Conservation (phyloP, 2,797 vertebrate genomes). For the Alauda arvensis region DNA sequence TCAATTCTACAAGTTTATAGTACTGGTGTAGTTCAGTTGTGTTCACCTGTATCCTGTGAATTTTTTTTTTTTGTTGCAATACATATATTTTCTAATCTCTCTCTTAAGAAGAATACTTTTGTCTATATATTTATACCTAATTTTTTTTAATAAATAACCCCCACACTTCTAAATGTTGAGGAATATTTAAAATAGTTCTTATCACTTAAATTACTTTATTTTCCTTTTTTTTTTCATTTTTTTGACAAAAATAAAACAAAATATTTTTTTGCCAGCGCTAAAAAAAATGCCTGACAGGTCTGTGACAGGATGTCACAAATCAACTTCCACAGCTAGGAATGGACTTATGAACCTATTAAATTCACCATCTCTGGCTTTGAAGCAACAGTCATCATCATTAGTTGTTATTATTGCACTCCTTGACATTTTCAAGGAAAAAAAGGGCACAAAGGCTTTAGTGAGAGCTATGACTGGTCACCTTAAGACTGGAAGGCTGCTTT, state of each 20-base stretch:
- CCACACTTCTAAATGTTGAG: rapidly evolving
- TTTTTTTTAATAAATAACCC: background rate
- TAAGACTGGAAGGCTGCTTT: background rate
- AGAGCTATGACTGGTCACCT: background rate
- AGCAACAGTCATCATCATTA: constrained; percentile 33
- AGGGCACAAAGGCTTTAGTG: background rate
- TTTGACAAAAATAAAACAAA: background rate
- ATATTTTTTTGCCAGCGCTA: background rate
- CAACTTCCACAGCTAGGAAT: background rate
- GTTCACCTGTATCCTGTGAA: background rate
- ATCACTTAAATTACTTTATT: background rate
- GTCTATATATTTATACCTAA: rapidly evolving
- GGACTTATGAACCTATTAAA: constrained; percentile 38
- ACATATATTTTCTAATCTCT: background rate
- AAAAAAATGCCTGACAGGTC: background rate
- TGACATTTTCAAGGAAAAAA: constrained; percentile 11
- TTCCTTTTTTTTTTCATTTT: background rate
- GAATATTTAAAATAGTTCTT: background rate
- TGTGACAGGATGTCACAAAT: constrained; percentile 27
- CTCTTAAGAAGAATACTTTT: background rate
- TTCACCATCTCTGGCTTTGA: constrained; percentile 10
- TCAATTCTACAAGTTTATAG: background rate
- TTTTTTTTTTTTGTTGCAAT: background rate
- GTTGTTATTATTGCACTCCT: constrained; percentile 28
- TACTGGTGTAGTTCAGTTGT: rapidly evolving